Base-by-base conservation (phyloP, 2,797 vertebrate species). In the Lophius americanus region DNA sequence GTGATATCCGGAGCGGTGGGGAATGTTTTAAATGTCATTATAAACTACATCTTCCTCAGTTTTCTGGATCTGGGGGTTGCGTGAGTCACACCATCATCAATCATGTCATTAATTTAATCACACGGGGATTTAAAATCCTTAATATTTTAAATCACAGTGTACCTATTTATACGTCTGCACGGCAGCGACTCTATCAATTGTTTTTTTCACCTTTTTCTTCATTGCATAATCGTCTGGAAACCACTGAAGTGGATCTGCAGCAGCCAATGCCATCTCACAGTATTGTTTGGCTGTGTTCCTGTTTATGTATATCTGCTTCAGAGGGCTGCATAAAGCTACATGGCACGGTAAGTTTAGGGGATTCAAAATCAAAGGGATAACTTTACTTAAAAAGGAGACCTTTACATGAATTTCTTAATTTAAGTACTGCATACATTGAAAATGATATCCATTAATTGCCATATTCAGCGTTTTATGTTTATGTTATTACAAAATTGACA, bases 251-350 rank as follows among this genome's bases (percentile, higher is more conserved):
- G 96, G 96, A 33, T 98, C 97, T 5, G 96, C 95, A 1, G 92
- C 93, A 73, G 96, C 96, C 12, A 97, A 96, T 52, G 87, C 85
- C 2, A 89, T 95, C 50, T 95, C 97, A 13, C 96, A 97, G 88
- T 96, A 90, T 60, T 82, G 75, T 11, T 83, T 96, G 85, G 86
- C 93, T 5, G 72, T 94, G 38, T 82, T 97, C 32, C 93, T 98
- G 37, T 92, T 94, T 60, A 51, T 93, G 4, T 96, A 94, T 4
- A 93, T 97, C 69, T 51, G 84, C 48, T 88, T 81, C 85, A 94
- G 72, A 75, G 95, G 93, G 35, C 92, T 97, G 35, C 92, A 98
- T 7, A 89, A 89, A 76, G 87, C 93, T 11, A 97, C 96, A 0
- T 98, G 96, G 96, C 93, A 82, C 78, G 96, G 96, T 97, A 61